Conservation (phyloP, 2,797 vertebrate genomes). For the Sebastes taczanowskii region DNA sequence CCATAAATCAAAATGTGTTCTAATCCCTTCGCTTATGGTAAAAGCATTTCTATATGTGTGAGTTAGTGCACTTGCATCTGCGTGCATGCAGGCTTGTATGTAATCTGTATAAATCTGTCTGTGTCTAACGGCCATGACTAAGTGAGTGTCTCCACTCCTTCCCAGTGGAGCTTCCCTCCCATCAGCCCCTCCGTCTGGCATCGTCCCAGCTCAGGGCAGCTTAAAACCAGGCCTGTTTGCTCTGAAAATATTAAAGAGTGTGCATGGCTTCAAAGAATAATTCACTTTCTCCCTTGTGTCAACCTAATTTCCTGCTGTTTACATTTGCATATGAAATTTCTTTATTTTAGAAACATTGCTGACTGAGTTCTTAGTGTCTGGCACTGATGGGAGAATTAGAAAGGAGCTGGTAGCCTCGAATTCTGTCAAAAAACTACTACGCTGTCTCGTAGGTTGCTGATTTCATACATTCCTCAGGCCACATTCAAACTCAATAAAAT, state of each 20-base stretch:
- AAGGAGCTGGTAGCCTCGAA: neutral
- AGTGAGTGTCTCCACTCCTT: constrained; percentile 43
- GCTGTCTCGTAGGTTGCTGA: neutral
- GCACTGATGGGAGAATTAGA: fast-evolving
- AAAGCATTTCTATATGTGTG: neutral
- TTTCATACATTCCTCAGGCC: neutral
- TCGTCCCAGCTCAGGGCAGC: constrained; percentile 6
- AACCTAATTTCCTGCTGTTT: neutral
- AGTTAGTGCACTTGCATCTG: constrained; percentile 3
- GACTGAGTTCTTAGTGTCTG: neutral
- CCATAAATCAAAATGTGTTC: constrained; percentile 32
- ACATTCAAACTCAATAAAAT: neutral
- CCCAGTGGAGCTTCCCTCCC: constrained; percentile 30
- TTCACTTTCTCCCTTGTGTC: neutral
- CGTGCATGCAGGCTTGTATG: constrained; percentile 1
- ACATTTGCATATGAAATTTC: neutral
- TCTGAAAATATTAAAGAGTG: neutral
- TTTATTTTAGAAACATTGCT: neutral
- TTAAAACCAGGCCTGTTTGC: constrained; percentile 21
- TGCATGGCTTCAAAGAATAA: neutral
- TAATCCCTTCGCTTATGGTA: constrained; percentile 29
- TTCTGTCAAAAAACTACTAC: neutral
- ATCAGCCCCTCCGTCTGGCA: constrained; percentile 44
- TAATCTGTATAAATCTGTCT: constrained; percentile 62
- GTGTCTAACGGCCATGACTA: constrained; percentile 50